Evolutionary conservation across 2,888 invertebrate species (phyloP).

Genomic region (Andricus quercusramuli): DNA sequence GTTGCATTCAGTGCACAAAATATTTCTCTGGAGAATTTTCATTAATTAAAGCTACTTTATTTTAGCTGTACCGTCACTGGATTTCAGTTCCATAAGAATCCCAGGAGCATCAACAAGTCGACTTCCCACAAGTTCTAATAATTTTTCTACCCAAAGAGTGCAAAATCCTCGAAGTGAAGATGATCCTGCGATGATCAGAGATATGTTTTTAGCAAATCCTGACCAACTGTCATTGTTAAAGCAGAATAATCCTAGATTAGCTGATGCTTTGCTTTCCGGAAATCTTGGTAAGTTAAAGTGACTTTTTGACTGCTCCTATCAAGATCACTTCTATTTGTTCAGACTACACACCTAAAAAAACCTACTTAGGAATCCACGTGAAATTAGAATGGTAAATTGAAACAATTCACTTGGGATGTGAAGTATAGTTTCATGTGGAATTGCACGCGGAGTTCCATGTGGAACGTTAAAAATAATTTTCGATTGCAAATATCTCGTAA

Average conservation of each 20-base stretch:
- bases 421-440: too few species aligned
- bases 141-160: conserved; percentile 63
- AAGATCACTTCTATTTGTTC: too few species aligned
- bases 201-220: conserved; percentile 93
- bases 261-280: conserved; percentile 93
- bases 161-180: conserved; percentile 82
- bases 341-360: too few species aligned
- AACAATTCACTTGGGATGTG: too few species aligned
- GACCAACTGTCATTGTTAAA: conserved; percentile 93
- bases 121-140: conserved; percentile 46
- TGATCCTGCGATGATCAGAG: conserved; percentile 90
- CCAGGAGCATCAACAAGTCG: conserved; percentile 79
- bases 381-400: too few species aligned
- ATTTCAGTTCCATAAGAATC: conserved; percentile 93
- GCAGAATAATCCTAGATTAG: conserved; percentile 95
- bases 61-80: conserved; percentile 83
- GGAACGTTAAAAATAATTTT: too few species aligned
- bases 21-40: neutral
- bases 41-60: conserved; percentile 1
- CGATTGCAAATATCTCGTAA: too few species aligned
- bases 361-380: too few species aligned
- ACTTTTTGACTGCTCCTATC: neutral
- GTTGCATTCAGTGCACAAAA: neutral
- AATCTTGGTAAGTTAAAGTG: conserved; percentile 83
- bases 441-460: too few species aligned